phyloP scores from a whole-genome alignment of 2,797 vertebrate genomes.

The Sus cebifrons region DNA sequence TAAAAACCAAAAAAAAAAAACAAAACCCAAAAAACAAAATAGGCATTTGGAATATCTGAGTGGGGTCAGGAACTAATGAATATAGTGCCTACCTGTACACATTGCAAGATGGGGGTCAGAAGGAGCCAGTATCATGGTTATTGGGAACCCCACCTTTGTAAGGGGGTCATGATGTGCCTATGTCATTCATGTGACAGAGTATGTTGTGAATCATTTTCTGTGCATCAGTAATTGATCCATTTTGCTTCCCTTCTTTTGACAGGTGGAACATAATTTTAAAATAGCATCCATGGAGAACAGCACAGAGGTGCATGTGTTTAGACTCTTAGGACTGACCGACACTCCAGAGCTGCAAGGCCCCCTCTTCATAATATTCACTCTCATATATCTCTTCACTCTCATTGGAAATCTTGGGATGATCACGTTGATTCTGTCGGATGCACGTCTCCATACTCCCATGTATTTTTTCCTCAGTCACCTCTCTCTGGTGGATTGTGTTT shows the following conservation, averaged over 20 bases:
- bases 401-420: conserved; percentile 46
- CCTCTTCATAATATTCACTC: not conserved
- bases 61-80: not conserved
- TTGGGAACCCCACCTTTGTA: not conserved
- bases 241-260: not conserved
- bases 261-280: not conserved
- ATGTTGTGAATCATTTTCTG: not conserved
- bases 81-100: not conserved
- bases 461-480: conserved; percentile 9
- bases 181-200: not conserved
- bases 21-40: too few species aligned
- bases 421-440: not conserved
- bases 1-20: too few species aligned
- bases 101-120: not conserved
- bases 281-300: not conserved
- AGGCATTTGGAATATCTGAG: not conserved
- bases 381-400: not conserved
- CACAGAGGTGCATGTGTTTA: not conserved
- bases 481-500: conserved; percentile 4
- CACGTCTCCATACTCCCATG: not conserved
- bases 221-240: not conserved
- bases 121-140: not conserved
- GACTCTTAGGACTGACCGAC: conserved; percentile 5
- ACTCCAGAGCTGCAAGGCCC: not conserved
- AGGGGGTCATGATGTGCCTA: not conserved